Evolutionary conservation across 23 tunicate genomes (phyloP), one percentile per base, ranked within the genome.

Genomic region (Ascidia mentula): DNA sequence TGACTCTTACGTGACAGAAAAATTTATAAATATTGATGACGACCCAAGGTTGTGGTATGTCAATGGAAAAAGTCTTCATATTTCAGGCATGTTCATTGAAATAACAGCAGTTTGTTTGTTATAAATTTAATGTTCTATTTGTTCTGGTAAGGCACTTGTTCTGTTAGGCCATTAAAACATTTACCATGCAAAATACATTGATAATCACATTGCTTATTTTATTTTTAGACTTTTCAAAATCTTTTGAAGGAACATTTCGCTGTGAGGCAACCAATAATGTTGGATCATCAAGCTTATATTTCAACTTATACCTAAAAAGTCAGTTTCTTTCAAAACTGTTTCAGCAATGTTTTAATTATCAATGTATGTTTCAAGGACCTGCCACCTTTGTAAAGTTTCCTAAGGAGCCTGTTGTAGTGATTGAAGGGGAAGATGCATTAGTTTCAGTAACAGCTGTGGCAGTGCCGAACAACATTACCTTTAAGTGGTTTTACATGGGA

Each of bases 381-480:
- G 82, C 80, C n/a, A 4, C 59, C 18, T 80, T 86, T 38, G 69
- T 74, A 4, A 26, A 46, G 35, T 6, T 15, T 37, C 30, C 69
- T 12, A 69, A 37, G 0, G 0, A 36, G 34, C 45, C 78, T 18
- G 6, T 69, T 7, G 34, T 74, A 26, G 82, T 79, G 13, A 24
- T 37, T 20, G 96, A 90, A 85, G 96, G 96, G 15, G 80, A 85
- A 37, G 86, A 90, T 39, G 80, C 85, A 0, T 69, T 30, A 18
- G 69, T 90, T 37, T 38, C 45, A 69, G 79, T 77, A 36, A 13
- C 40, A 13, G 96, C 80, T 12, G 0, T 0, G 15, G 96, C 86
- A 18, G 74, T 90, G 37, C 96, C 96, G 0, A 73, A 73, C 60
- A 90, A 90, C 40, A 37, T 90, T 8, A 85, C 86, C 1, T 90